phyloP scores from a whole-genome alignment of 1,140 invertebrate genomes.

The Aleiodes sp. region DNA sequence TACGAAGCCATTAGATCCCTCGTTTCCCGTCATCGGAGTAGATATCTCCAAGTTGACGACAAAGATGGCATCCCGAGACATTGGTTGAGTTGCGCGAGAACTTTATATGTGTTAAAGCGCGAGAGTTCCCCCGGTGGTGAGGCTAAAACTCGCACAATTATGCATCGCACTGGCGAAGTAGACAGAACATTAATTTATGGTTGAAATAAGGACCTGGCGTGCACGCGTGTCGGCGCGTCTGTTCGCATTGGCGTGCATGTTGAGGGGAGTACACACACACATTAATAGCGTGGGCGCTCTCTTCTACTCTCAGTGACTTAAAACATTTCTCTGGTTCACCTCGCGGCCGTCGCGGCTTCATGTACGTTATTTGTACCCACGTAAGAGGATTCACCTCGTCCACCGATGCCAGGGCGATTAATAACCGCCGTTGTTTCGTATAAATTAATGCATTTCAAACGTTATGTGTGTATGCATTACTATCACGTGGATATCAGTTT shows the following conservation, averaged over 20 bases:
- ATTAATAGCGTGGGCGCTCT: conserved; percentile 26
- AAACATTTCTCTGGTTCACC: conserved; percentile 65
- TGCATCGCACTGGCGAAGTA: conserved; percentile 54
- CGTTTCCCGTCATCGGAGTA: conserved; percentile 54
- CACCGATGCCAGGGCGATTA: conserved; percentile 56
- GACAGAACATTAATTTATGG: conserved; percentile 65
- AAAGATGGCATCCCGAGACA: no score
- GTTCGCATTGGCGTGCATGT: conserved; percentile 55
- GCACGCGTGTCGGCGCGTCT: conserved; percentile 63
- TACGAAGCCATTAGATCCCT: conserved; percentile 52
- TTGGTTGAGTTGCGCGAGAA: no score
- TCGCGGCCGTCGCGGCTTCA: conserved; percentile 45
- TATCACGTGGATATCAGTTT: neutral
- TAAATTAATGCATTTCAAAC: conserved; percentile 62
- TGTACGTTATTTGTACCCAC: conserved; percentile 66
- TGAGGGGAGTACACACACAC: conserved; percentile 19
- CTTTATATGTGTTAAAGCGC: no score
- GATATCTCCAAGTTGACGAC: conserved; percentile 46
- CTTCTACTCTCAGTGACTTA: conserved; percentile 48
- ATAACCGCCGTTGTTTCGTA: conserved; percentile 64
- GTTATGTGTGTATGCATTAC: neutral
- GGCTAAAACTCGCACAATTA: conserved; percentile 51
- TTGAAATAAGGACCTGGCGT: conserved; percentile 62
- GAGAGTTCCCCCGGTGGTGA: neutral
- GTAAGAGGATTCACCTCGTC: conserved; percentile 55